These are phyloP conservation scores for Nesogale talazaci DNA, from an alignment of 2,113 vertebrate genomes.

Conservation along the genomic window DNA sequence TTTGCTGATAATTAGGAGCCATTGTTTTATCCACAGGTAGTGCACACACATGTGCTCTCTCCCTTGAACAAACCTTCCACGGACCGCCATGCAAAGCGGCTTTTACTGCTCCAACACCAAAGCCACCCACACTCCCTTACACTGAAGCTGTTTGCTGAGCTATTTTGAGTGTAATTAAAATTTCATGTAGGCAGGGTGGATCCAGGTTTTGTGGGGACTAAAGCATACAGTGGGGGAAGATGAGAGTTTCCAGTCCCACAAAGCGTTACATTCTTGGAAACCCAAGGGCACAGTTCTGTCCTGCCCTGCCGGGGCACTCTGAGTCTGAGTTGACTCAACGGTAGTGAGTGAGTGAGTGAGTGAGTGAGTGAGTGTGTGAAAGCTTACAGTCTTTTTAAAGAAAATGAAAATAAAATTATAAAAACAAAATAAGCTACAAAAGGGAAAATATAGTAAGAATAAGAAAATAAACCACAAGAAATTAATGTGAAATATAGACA, in stretches of 20 bases:
- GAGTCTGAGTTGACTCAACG: too few relatives aligned
- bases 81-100: background rate
- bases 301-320: too few relatives aligned
- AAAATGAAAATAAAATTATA: conserved; percentile 11
- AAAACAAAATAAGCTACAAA: background rate
- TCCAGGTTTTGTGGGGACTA: background rate
- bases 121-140: background rate
- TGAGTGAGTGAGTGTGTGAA: too few relatives aligned
- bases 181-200: background rate
- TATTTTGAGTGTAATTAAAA: background rate
- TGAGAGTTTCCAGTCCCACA: too few relatives aligned
- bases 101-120: background rate
- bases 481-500: too few relatives aligned
- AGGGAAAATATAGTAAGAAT: conserved; percentile 11
- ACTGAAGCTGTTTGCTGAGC: background rate
- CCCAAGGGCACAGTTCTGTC: too few relatives aligned
- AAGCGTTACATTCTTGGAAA: too few relatives aligned
- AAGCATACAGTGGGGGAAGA: background rate
- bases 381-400: background rate
- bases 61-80: background rate
- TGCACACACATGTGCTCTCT: background rate
- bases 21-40: background rate
- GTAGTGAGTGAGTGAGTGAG: too few relatives aligned
- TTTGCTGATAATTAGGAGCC: background rate
- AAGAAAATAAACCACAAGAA: background rate